Conservation (phyloP, 2,113 vertebrate species). For the Uropsilus gracilis region DNA sequence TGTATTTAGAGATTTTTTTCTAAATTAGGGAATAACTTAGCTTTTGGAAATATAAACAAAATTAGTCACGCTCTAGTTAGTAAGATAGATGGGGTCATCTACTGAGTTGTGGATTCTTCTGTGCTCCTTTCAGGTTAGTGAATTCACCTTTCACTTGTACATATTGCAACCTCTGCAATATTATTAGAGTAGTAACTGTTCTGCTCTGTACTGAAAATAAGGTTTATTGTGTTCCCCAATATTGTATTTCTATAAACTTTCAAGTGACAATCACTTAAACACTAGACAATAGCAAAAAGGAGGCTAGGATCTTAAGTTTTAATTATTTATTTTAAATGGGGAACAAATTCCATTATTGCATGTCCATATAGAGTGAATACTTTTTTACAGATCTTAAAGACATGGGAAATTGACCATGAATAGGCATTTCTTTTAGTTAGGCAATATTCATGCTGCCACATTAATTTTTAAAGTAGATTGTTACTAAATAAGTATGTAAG, state of each 20-base stretch:
- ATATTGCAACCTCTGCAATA: neutral
- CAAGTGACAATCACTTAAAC: neutral
- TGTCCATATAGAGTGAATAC: neutral
- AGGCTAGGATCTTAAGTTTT: neutral
- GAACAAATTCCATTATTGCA: neutral
- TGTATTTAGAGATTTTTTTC: slow-evolving; percentile 23
- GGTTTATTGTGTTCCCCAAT: neutral
- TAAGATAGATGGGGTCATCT: neutral
- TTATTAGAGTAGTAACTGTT: neutral
- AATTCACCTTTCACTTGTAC: neutral
- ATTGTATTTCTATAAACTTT: neutral
- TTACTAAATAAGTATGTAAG: neutral
- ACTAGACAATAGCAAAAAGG: neutral
- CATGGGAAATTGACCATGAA: neutral
- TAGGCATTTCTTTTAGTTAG: neutral
- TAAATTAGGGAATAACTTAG: neutral
- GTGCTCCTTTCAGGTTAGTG: neutral
- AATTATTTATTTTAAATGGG: neutral
- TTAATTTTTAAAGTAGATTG: slow-evolving; percentile 42
- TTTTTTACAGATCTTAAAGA: neutral
- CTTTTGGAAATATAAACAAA: neutral
- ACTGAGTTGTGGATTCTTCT: neutral
- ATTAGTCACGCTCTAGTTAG: neutral
- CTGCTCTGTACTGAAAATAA: neutral
- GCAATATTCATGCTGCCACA: neutral